These are phyloP conservation scores for Micrasema minimum DNA, from an alignment of 1,140 invertebrate genomes.

Conservation along the genomic window DNA sequence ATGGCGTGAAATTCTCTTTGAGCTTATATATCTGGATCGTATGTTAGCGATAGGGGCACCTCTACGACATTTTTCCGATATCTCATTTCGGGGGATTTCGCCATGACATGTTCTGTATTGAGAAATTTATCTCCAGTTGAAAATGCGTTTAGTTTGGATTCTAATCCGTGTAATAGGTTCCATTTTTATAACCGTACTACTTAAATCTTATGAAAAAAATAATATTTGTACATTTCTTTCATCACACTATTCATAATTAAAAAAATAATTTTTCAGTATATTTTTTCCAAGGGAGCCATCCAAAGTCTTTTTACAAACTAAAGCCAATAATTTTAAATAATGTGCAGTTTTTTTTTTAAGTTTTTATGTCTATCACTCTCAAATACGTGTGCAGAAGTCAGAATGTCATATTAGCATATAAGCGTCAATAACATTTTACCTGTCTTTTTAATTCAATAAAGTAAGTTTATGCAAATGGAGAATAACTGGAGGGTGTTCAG, in stretches of 20 bases:
- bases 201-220: no score
- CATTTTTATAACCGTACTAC: no score
- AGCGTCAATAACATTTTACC: neutral
- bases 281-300: no score
- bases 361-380: no score
- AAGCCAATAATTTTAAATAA: no score
- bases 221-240: no score
- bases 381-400: neutral
- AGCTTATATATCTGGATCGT: conserved; percentile 31
- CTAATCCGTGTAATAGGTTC: no score
- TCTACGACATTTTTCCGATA: conserved; percentile 50
- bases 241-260: no score
- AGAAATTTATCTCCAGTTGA: conserved; percentile 36
- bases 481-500: neutral
- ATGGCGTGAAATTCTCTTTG: conserved; percentile 12
- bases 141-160: conserved; percentile 12
- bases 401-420: neutral
- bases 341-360: no score
- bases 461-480: conserved; percentile 24
- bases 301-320: no score
- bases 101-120: conserved; percentile 47
- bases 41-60: conserved; percentile 35
- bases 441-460: neutral
- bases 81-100: conserved; percentile 50
- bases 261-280: no score